Base-by-base conservation (phyloP, 2,113 vertebrate species). In the Ariopsis seemanni region DNA sequence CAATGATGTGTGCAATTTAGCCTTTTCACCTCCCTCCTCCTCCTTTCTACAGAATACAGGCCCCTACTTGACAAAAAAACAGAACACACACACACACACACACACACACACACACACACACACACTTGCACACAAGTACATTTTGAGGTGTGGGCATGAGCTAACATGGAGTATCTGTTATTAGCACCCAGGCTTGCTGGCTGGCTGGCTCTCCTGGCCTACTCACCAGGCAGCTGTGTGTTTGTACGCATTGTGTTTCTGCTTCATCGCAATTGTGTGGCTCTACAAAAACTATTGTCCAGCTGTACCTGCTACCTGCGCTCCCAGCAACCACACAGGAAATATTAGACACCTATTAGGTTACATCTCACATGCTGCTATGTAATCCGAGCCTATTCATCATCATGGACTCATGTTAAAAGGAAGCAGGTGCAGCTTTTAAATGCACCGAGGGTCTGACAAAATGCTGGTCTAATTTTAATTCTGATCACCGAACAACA, bases 1-100 rank as follows among this genome's bases (percentile, higher is more conserved):
- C 94, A 94, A 94, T 95, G 94, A 94, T 94, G 91, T 85, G 83
- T 87, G 90, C 86, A 93, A 90, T 94, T 95, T 95, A 95, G 93
- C 95, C 95, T 95, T 95, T 95, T 95, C 93, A 95, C 95, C 95
- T 89, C 88, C 90, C 86, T 80, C 89, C 89, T 90, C 88, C 50
- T 62, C 18, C 34, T 88, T 69, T 55, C 86, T 63, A 72, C 52
- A 81, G 78, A 81, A 30, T 57, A 71, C 42, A 67, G 65, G 69
- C 77, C 79, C 53, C 65, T 27, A 60, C 69, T 65, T 57, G 63
- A 84, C 79, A 82, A 85, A 88, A 89, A 92, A 90, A 34, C 84
- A 55, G 53, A 50, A 63, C 79, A 90, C 85, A 80, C 82, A 86
- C 87, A 85, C 84, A 57, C 84, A 79, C 60, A 65, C 74, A 50